These are phyloP conservation scores for Pachyuromys duprasi DNA, from an alignment of 2,797 vertebrate species.

Conservation along the genomic window DNA sequence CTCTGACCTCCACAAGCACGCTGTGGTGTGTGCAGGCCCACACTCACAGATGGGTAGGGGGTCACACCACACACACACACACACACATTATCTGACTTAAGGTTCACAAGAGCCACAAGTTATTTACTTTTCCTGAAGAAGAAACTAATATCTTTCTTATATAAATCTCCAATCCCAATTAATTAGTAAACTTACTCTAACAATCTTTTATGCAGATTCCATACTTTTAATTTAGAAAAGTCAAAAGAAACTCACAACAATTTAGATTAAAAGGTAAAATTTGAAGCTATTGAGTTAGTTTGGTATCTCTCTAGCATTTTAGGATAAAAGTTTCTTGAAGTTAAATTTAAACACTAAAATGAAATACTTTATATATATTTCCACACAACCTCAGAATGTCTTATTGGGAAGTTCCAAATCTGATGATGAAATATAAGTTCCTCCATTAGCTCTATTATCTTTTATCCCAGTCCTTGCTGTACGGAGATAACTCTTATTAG, in stretches of 20 bases:
- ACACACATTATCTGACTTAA: constrained; percentile 4
- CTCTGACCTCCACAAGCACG: neutral
- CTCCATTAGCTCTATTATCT: neutral
- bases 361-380: constrained; percentile 13
- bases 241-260: neutral
- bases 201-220: neutral
- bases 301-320: constrained; percentile 12
- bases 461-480: neutral
- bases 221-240: constrained; percentile 36
- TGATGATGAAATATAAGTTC: neutral
- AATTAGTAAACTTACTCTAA: neutral
- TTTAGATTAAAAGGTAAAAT: constrained; percentile 20
- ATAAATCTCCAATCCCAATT: neutral
- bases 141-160: neutral
- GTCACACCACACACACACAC: neutral
- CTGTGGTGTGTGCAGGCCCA: neutral
- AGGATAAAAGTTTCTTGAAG: neutral
- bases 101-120: neutral
- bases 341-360: neutral
- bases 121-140: constrained; percentile 22
- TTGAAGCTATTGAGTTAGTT: neutral
- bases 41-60: neutral
- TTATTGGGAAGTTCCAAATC: neutral
- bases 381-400: neutral
- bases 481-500: neutral